A percentile compares a stretch with the other conserved stretches of the same genome.
Conservation (phyloP, 2,113 vertebrate species). For the Rhodinocichla rosea region DNA sequence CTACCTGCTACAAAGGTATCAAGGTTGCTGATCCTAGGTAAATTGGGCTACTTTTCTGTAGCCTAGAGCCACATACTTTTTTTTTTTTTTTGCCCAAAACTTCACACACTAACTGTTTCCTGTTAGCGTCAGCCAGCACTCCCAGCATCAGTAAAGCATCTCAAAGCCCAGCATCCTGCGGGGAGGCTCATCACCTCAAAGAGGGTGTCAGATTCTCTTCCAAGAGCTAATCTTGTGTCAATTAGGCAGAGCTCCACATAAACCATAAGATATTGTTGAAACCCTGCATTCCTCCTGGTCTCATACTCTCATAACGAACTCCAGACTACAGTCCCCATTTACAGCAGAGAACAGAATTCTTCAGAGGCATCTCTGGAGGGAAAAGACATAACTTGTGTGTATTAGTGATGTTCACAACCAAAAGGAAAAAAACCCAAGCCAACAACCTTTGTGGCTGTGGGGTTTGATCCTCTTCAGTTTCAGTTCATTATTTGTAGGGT, state of each 20-base stretch:
- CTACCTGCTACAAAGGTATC: background rate
- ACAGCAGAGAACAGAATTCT: background rate
- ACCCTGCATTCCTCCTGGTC: background rate
- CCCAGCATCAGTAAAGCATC: background rate
- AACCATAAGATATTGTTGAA: background rate
- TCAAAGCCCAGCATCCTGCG: background rate
- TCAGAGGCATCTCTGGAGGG: background rate
- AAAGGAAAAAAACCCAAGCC: background rate
- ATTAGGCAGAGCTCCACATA: background rate
- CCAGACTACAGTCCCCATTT: background rate
- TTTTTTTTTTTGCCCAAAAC: background rate
- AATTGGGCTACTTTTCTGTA: background rate
- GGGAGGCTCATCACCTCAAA: background rate
- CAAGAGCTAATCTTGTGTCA: background rate
- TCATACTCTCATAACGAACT: background rate
- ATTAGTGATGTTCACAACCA: background rate
- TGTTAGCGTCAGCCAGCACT: background rate
- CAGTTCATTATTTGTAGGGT: background rate
- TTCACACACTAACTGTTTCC: background rate
- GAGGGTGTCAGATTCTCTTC: background rate
- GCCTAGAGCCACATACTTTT: background rate
- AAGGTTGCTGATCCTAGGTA: background rate
- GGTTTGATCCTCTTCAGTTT: background rate
- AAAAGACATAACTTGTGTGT: background rate
- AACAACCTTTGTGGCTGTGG: background rate